Evolutionary conservation across 2,113 vertebrate species (phyloP), one percentile per base, ranked within the genome.

Genomic region (Aegotheles bennettii): DNA sequence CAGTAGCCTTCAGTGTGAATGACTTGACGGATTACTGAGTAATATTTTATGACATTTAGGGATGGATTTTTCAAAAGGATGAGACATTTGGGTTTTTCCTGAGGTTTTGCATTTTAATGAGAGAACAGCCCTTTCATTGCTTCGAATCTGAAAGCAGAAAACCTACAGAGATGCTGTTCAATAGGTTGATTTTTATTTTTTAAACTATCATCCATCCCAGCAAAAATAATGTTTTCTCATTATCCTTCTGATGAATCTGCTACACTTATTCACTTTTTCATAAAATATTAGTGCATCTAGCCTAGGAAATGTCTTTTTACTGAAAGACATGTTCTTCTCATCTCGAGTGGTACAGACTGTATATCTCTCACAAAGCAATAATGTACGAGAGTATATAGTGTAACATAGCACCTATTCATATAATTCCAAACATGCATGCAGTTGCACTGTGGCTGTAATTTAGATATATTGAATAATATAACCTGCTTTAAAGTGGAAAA

Each of bases 401-500:
- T 78, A 91, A 91, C 53, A 20, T 89, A 92, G 50, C 67, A 91
- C 25, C 84, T 84, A 74, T 89, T 94, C 38, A 87, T 70, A 47
- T 89, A 94, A 94, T 94, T 94, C 50, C 70, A 94, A 88, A 64
- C 40, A 87, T 43, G 94, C 38, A 73, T 6, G 9, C 43, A 94
- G 43, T 42, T 94, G 96, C 90, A 95, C 29, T 80, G 54, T 48
- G 47, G 87, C 43, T 89, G 63, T 94, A 96, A 94, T 87, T 87
- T 74, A 94, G 92, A 96, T 94, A 93, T 95, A 96, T 87, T 91
- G 92, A 83, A 88, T 64, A 96, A 95, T 90, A 94, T 69, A 95
- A 93, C 60, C 16, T 85, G 56, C 74, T 92, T 95, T 95, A 95
- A 71, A 82, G 81, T 68, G 38, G 56, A 35, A 89, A 79, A 57